Conservation (phyloP, 2,888 invertebrate genomes). For the Liodrosophila aerea region DNA sequence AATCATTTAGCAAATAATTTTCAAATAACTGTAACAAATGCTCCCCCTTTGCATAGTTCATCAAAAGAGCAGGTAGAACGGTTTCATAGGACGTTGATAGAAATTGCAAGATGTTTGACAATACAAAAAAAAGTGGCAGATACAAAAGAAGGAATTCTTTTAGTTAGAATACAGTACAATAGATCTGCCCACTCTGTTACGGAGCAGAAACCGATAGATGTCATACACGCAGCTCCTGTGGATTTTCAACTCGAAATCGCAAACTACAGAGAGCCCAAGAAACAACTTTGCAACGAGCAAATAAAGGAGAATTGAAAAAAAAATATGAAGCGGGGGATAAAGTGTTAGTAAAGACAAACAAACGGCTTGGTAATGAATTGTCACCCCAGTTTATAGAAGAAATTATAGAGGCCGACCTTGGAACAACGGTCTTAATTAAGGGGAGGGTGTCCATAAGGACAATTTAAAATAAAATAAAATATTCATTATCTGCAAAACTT, state of each 20-base stretch:
- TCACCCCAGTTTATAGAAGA: neutral
- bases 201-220: neutral
- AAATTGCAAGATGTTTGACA: neutral
- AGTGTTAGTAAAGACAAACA: conserved; percentile 2
- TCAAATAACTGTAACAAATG: neutral
- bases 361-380: neutral
- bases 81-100: neutral
- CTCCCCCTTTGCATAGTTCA: neutral
- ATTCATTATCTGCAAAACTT: neutral
- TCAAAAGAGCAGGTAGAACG: conserved; percentile 1
- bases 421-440: neutral
- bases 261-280: too few relatives aligned
- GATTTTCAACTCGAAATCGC: too few relatives aligned
- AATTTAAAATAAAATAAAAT: too few relatives aligned
- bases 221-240: neutral
- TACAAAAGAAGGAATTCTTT: neutral
- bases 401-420: neutral
- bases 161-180: neutral
- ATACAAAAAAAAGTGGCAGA: neutral
- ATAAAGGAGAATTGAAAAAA: too few relatives aligned
- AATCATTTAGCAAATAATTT: conserved; percentile 2
- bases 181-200: neutral
- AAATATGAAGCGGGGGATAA: neutral
- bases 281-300: too few relatives aligned
- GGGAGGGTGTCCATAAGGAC: too few relatives aligned